Conservation (phyloP, 1,140 invertebrate genomes). For the Oedothorax gibbosus region DNA sequence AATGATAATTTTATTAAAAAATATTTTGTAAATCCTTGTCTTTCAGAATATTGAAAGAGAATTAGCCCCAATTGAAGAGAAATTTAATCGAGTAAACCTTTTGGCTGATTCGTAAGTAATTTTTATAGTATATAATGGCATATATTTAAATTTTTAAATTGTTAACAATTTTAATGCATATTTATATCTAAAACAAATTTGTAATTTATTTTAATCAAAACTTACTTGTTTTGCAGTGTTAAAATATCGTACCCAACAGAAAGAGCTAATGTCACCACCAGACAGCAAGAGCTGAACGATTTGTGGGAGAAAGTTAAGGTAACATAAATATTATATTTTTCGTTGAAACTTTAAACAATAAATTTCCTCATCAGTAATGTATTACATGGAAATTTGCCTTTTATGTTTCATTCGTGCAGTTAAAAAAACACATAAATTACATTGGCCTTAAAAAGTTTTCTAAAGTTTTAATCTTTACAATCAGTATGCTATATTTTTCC, state of each 20-base stretch:
- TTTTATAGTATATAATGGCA: neutral
- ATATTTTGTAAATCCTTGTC: neutral
- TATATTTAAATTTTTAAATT: neutral
- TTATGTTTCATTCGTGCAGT: too few relatives aligned
- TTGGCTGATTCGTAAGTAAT: conserved; percentile 80
- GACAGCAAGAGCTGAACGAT: conserved; percentile 86
- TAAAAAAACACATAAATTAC: too few relatives aligned
- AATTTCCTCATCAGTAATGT: too few relatives aligned
- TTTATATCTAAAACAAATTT: neutral
- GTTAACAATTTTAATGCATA: neutral
- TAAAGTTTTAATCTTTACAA: too few relatives aligned
- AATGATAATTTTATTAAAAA: neutral
- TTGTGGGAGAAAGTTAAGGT: conserved; percentile 87
- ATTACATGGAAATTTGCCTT: too few relatives aligned
- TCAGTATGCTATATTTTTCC: too few relatives aligned
- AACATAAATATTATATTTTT: conserved; percentile 51
- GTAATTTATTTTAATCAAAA: neutral
- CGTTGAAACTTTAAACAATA: too few relatives aligned
- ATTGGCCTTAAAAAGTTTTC: too few relatives aligned
- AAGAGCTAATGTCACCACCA: conserved; percentile 82
- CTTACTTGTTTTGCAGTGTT: conserved; percentile 70
- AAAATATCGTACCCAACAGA: conserved; percentile 93
- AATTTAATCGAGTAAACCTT: conserved; percentile 83
- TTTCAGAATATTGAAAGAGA: conserved; percentile 86
- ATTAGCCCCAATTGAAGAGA: conserved; percentile 89